These are phyloP conservation scores for Orestias chungarensis DNA, from an alignment of 2,797 vertebrate species.

Conservation along the genomic window DNA sequence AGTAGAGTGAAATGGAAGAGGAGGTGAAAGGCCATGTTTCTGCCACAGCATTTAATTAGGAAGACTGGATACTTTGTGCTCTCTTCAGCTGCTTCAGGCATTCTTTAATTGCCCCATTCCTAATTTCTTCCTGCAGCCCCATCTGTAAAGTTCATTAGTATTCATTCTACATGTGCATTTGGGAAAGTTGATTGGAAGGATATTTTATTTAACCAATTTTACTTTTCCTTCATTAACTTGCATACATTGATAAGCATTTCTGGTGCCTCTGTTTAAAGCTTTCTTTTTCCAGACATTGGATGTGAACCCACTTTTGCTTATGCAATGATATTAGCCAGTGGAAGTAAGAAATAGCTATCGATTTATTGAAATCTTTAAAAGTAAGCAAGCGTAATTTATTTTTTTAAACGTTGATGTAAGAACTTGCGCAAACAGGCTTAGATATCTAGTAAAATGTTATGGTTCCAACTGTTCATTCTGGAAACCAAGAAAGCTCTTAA, in stretches of 20 bases:
- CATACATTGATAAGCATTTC: slow-evolving; percentile 31
- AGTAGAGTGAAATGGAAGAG: slow-evolving; percentile 68
- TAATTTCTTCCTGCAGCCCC: slow-evolving; percentile 65
- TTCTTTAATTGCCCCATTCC: slow-evolving; percentile 84
- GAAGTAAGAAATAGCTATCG: not conserved
- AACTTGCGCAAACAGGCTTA: slow-evolving; percentile 8
- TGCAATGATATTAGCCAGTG: not conserved
- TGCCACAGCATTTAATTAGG: slow-evolving; percentile 84
- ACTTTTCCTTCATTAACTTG: slow-evolving; percentile 40
- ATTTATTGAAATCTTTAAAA: not conserved
- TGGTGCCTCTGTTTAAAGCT: slow-evolving; percentile 20
- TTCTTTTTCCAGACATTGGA: slow-evolving; percentile 18
- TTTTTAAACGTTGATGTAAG: slow-evolving; percentile 22
- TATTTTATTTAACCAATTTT: slow-evolving; percentile 54
- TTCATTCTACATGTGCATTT: slow-evolving; percentile 71
- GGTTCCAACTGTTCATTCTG: slow-evolving; percentile 11
- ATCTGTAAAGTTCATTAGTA: slow-evolving; percentile 77
- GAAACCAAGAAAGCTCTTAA: slow-evolving; percentile 15
- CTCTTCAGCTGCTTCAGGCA: slow-evolving; percentile 83
- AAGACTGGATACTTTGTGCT: slow-evolving; percentile 82
- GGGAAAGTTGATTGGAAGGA: slow-evolving; percentile 65
- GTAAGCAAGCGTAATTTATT: slow-evolving; percentile 9
- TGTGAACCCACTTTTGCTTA: not conserved
- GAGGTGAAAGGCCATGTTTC: slow-evolving; percentile 85
- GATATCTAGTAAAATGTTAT: slow-evolving; percentile 26